Percentiles rank a stretch among this genome's conserved stretches.
These are phyloP conservation scores for Rapana venosa DNA, from an alignment of 2,888 invertebrate genomes.

Conservation along the genomic window DNA sequence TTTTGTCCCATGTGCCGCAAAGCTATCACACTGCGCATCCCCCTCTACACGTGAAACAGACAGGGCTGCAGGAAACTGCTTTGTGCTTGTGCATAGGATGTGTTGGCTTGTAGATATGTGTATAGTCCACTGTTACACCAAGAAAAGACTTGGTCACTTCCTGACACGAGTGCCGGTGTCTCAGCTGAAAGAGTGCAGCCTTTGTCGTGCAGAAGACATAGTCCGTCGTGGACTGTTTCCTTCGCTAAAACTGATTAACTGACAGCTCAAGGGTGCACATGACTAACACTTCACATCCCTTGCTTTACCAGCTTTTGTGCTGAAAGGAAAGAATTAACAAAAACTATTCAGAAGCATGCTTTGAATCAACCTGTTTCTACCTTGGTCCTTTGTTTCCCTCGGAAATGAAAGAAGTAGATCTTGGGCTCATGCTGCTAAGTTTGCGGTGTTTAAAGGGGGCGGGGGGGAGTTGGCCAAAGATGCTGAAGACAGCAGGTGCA, in stretches of 20 bases:
- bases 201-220: not conserved
- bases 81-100: not conserved
- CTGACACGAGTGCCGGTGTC: conserved; percentile 14
- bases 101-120: conserved; percentile 9
- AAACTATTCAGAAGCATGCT: not conserved
- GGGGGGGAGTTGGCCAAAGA: not conserved
- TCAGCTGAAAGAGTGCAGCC: not conserved
- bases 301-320: not conserved
- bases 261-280: not conserved
- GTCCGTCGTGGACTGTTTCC: not conserved
- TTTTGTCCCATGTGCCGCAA: conserved; percentile 92
- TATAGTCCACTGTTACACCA: not conserved
- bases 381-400: not conserved
- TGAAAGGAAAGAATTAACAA: not conserved
- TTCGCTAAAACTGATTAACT: not conserved
- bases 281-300: not conserved
- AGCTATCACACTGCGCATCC: conserved; percentile 80
- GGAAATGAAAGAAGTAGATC: not conserved
- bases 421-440: not conserved
- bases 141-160: not conserved
- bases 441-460: not conserved
- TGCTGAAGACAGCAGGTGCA: not conserved
- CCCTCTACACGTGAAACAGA: conserved; percentile 37
- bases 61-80: not conserved
- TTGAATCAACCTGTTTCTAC: not conserved